Base-by-base conservation (phyloP, 1,140 invertebrate genomes). In the Helicoverpa armigera region DNA sequence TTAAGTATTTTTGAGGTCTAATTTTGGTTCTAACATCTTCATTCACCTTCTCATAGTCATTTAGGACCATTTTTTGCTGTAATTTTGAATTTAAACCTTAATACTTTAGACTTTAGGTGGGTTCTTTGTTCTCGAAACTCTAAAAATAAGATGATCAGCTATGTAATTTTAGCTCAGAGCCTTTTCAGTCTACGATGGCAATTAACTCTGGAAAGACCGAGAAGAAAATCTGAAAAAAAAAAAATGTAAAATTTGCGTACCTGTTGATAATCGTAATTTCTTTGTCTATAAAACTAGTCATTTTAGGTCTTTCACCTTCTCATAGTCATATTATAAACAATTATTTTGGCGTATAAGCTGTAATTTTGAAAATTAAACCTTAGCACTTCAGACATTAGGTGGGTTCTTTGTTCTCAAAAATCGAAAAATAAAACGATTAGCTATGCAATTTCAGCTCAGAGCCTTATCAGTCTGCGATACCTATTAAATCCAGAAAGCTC, bases 401-500 rank as follows among this genome's bases (percentile, higher is more conserved):
- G 10, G 12, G 43, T 67, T 67, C 35, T 67, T 67, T 67, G 63
- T 67, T 67, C 14, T 67, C n/a, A 43, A 16, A 67, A 18, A 0
- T 48, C 2, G 2, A 11, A 13, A 48, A 67, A 48, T 18, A 48
- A 16, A 2, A 10, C 3, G 23, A 16, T 67, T 50, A 16, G 12
- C 0, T 10, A n/a, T 7, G 14, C 3, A 43, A 48, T 16, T 18
- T n/a, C 31, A 5, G 35, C 35, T 35, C 7, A 35, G 7, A 35
- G 35, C 35, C 35, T 35, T 35, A 5, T 35, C n/a, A n/a, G n/a
- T 43, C 7, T 43, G 35, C 35, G 4, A 43, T 43, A 3, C 35
- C 35, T 43, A 43, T 43, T 7, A 43, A 5, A 0, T 9, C 35
- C 4, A 5, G 35, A 43, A 43, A 43, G 5, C 0, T 43, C 35